phyloP scores from a whole-genome alignment of 2,888 invertebrate species.

The Caenorhabditis japonica region DNA sequence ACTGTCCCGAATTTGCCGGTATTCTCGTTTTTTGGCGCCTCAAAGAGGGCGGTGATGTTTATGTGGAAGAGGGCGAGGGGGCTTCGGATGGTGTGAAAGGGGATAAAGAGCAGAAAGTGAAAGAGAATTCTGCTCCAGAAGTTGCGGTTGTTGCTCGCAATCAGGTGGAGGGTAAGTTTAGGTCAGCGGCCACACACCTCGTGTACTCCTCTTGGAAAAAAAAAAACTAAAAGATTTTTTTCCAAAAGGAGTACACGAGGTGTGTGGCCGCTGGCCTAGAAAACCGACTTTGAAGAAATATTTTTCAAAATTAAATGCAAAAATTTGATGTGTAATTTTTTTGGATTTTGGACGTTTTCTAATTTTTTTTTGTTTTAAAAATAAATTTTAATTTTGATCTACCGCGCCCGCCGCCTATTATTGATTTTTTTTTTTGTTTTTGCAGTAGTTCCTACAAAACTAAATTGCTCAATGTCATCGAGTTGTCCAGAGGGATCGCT shows the following conservation, averaged over 20 bases:
- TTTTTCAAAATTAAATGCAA: too few species aligned
- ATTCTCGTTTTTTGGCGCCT: slow-evolving; percentile 19
- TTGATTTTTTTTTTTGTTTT: not conserved
- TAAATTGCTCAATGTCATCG: not conserved
- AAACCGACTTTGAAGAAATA: too few species aligned
- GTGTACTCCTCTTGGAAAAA: too few species aligned
- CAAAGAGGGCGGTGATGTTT: slow-evolving; percentile 8
- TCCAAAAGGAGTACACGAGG: too few species aligned
- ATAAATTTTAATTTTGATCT: not conserved
- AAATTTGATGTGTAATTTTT: not conserved
- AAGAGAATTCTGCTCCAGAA: not conserved
- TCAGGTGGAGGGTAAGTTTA: too few species aligned
- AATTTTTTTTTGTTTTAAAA: not conserved
- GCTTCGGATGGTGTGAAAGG: not conserved
- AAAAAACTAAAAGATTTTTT: too few species aligned
- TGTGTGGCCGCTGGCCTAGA: too few species aligned
- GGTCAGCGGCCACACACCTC: too few species aligned
- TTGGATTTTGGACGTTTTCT: not conserved
- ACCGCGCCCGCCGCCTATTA: not conserved
- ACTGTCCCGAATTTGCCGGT: slow-evolving; percentile 1
- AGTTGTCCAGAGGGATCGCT: not conserved
- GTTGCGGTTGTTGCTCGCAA: too few species aligned
- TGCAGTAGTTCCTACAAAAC: not conserved
- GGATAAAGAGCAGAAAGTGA: not conserved
- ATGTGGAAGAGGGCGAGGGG: slow-evolving; percentile 15